Base-by-base conservation (phyloP, 2,113 vertebrate genomes). In the Lampris incognitus region DNA sequence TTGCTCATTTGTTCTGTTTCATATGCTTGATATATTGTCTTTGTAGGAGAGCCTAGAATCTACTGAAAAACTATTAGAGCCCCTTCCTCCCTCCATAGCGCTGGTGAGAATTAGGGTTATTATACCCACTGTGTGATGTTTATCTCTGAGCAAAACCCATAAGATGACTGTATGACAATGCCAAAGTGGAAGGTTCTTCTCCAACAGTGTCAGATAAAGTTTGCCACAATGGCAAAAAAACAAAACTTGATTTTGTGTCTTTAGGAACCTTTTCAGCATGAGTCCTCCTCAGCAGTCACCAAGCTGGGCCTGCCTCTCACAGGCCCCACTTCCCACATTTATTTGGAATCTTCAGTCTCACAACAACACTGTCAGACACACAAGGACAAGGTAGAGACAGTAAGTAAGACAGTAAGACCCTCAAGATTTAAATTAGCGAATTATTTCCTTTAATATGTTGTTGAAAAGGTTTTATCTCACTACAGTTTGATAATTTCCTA, bases 41-140 rank as follows among this genome's bases (percentile, higher is more conserved):
- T 92, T 88, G 6, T 56, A 97, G 94, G 88, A 90, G 63, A 92
- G 54, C 59, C 90, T 96, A 74, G 94, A 96, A 85, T 95, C 94
- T 51, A 95, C 95, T 68, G 95, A 96, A 69, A 96, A 95, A 72
- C 89, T 96, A 9, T 86, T 95, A 37, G 92, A 92, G 79, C 90
- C 93, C 0, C 87, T 94, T 71, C 73, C 92, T 84, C 85, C 92
- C 84, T 71, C 92, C 49, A 56, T 66, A 79, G 69, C 82, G 81
- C 63, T 80, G 76, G 92, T 97, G 89, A 93, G 90, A 76, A 50
- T 51, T 40, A 7, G 6, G 41, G 55, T 50, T 46, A 4, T 44
- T 69, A n/a, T 39, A 7, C 64, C 51, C 1, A 37, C 54, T 74
- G 2, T 76, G 39, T 81, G 44, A 55, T 10, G 4, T 69, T 44